A percentile compares a stretch with the other conserved stretches of the same genome.
These are phyloP conservation scores for Gymnosoma rotundatum DNA, from an alignment of 2,888 invertebrate genomes.

Conservation along the genomic window DNA sequence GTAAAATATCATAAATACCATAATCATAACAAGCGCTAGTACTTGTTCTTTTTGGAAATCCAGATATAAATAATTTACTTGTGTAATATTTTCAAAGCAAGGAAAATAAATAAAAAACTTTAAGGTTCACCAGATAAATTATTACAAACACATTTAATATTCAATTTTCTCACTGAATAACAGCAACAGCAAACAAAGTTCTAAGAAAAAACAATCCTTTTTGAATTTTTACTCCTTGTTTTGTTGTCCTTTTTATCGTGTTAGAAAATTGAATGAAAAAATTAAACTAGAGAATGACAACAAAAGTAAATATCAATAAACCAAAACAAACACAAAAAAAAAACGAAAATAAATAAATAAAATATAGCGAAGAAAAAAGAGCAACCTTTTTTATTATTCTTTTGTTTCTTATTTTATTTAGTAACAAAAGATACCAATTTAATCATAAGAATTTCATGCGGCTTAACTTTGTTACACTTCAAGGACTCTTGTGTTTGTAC, in stretches of 20 bases:
- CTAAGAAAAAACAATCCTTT: constrained; percentile 41
- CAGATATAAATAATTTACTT: no score
- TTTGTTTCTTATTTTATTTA: neutral
- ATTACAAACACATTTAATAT: neutral
- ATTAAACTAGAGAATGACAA: constrained; percentile 46
- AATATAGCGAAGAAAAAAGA: constrained; percentile 35
- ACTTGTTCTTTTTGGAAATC: no score
- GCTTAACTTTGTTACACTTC: constrained; percentile 59
- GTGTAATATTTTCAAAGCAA: no score
- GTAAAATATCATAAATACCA: no score
- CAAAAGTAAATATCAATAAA: constrained; percentile 48
- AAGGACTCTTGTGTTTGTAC: constrained; percentile 59
- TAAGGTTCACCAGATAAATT: no score
- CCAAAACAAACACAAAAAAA: neutral
- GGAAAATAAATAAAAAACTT: no score
- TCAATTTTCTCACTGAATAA: neutral
- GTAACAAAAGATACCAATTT: constrained; percentile 56
- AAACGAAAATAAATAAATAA: neutral
- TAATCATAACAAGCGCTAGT: no score
- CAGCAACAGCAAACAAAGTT: no score
- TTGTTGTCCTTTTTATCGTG: constrained; percentile 4
- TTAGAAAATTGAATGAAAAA: constrained; percentile 20
- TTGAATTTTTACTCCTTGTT: neutral
- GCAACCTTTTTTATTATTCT: constrained; percentile 42
- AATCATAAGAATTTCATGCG: constrained; percentile 65